Percentiles rank a stretch among this genome's conserved stretches.
These are phyloP conservation scores for Pomatostomus ruficeps DNA, from an alignment of 2,113 vertebrate species.

Conservation along the genomic window DNA sequence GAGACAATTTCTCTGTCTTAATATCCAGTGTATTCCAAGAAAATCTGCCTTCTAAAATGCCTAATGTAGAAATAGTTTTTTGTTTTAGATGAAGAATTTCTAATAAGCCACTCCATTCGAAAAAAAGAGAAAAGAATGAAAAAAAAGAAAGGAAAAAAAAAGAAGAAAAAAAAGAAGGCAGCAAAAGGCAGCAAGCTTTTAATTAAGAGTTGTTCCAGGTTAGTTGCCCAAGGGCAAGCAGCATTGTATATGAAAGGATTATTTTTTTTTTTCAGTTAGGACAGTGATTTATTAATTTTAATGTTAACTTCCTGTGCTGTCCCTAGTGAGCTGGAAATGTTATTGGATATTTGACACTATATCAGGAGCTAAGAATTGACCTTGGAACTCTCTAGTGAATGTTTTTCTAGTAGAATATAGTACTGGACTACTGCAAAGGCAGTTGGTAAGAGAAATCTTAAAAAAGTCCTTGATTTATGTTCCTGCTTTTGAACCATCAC, in stretches of 20 bases:
- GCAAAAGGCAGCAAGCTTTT: too few species aligned
- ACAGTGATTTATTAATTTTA: background rate
- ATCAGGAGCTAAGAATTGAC: background rate
- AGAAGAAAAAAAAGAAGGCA: too few species aligned
- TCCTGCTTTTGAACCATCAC: background rate
- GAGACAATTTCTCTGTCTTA: background rate
- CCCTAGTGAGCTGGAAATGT: background rate
- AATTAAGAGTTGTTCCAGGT: background rate
- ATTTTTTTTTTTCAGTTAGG: background rate
- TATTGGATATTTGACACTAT: background rate
- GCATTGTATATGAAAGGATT: background rate
- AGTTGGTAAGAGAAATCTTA: background rate
- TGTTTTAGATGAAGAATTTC: background rate
- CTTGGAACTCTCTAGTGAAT: background rate
- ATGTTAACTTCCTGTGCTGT: background rate
- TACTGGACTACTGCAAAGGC: background rate
- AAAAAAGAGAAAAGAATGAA: background rate
- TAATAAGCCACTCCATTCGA: accelerated
- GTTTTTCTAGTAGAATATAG: background rate
- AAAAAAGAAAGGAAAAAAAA: too few species aligned
- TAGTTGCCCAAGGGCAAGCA: background rate
- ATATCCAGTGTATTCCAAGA: background rate
- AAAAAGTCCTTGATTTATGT: background rate
- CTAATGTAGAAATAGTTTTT: background rate
- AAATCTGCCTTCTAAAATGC: background rate